Percentiles rank a stretch among this genome's conserved stretches.
Conservation (phyloP, 2,888 invertebrate species). For the Geotrupes spiniger region DNA sequence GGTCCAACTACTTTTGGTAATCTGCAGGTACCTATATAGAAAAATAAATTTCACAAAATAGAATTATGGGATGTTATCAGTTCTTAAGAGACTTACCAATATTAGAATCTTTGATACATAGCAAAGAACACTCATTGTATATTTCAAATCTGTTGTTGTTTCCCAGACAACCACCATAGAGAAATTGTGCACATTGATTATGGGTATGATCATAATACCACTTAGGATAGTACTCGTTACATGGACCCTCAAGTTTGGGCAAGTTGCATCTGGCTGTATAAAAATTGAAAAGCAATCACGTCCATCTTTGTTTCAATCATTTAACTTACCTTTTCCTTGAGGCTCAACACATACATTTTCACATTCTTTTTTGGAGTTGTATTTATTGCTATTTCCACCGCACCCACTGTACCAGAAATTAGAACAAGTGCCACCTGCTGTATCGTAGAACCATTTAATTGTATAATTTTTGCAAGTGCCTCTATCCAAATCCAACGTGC, state of each 20-base stretch:
- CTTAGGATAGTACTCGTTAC: conserved; percentile 71
- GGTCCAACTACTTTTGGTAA: conserved; percentile 68
- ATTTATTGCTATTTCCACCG: conserved; percentile 78
- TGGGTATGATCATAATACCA: conserved; percentile 81
- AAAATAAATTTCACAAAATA: too few relatives aligned
- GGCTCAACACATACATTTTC: conserved; percentile 64
- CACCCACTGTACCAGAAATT: conserved; percentile 81
- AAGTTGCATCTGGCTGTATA: conserved; percentile 70
- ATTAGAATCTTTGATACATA: conserved; percentile 64
- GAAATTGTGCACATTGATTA: conserved; percentile 79
- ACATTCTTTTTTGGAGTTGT: conserved; percentile 66
- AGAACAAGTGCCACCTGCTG: conserved; percentile 72
- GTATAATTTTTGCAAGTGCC: conserved; percentile 65
- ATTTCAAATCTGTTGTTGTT: conserved; percentile 85
- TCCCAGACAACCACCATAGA: conserved; percentile 89
- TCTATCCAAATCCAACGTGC: conserved; percentile 63
- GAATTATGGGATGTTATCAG: conserved; percentile 36
- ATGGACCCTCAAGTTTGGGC: conserved; percentile 80
- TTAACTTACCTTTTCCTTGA: conserved; percentile 58
- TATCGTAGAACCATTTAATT: conserved; percentile 71
- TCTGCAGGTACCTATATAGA: conserved; percentile 69
- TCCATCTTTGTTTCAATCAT: conserved; percentile 1
- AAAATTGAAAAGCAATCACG: not conserved
- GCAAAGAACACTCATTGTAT: conserved; percentile 70
- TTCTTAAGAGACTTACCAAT: conserved; percentile 69